A percentile compares a stretch with the other conserved stretches of the same genome.
Evolutionary conservation across 2,113 vertebrate species (phyloP).

Genomic region (Triplophysa dalaica): DNA sequence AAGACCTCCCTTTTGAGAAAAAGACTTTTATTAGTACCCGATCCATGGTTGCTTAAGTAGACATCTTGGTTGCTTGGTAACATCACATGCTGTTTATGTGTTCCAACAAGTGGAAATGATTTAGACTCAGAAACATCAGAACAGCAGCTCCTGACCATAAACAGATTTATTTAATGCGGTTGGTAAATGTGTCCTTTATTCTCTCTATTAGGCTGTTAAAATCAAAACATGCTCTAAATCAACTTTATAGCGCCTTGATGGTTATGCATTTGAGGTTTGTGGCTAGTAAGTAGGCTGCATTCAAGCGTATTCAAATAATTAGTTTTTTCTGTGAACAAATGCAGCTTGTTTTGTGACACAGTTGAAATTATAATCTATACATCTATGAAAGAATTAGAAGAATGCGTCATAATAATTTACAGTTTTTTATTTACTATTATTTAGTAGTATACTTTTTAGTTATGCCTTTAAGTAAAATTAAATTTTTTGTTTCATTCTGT

Average conservation of each 20-base stretch:
- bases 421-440: too few relatives aligned
- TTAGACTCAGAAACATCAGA: background rate
- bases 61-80: constrained; percentile 18
- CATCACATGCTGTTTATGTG: constrained; percentile 5
- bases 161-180: background rate
- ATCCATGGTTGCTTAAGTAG: background rate
- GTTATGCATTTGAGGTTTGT: background rate
- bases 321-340: background rate
- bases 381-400: too few relatives aligned
- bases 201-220: background rate
- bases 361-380: background rate
- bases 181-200: background rate
- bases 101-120: background rate
- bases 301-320: background rate
- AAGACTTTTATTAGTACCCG: background rate
- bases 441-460: too few relatives aligned
- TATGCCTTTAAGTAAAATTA: too few relatives aligned
- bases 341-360: background rate
- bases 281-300: background rate
- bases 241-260: background rate
- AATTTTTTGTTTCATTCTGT: too few relatives aligned
- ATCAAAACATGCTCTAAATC: background rate
- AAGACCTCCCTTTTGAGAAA: background rate
- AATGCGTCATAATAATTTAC: too few relatives aligned
- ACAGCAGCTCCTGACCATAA: background rate